Base-by-base conservation (phyloP, 2,113 vertebrate species). In the Pipra filicauda region DNA sequence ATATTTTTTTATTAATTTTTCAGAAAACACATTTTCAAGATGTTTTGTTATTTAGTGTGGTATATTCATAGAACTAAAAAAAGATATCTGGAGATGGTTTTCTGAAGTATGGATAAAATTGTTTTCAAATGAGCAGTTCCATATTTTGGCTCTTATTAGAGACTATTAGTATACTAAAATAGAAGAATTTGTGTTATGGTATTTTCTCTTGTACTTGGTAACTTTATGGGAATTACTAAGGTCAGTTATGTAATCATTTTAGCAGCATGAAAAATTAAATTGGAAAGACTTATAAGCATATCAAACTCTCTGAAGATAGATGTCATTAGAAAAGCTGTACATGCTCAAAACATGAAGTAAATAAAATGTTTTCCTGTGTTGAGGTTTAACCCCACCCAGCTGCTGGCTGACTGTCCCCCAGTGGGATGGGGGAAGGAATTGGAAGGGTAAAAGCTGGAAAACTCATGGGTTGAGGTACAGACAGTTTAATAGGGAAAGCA, bases 241-340 rank as follows among this genome's bases (percentile, higher is more conserved):
- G 69, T 71, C 76, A 93, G 86, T 93, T 95, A 84, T 31, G 5
- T 64, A 93, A 91, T 89, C 2, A 0, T 83, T 81, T 88, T 89
- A 96, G 57, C 67, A 91, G 51, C 49, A 52, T 61, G 61, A 80
- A 88, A 91, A 95, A 94, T 78, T 86, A 86, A 78, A 87, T 74
- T 85, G 80, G 67, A 70, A 71, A 88, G 82, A 91, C n/a, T 72
- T 79, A 52, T 8, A 75, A 82, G 74, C 19, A 31, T 94, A 89
- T 85, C 58, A 84, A 81, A 81, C 43, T 85, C 69, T 95, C 35
- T 20, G 31, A 88, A 92, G 61, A 85, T 1, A 66, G 69, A 88
- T 95, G 73, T 61, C 8, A 46, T 79, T 83, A 88, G 43, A 79
- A 90, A 96, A 93, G 18, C 67, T 87, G 15, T 64, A 80, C 22